Evolutionary conservation across 1,140 invertebrate species (phyloP).

Genomic region (Popillia japonica): DNA sequence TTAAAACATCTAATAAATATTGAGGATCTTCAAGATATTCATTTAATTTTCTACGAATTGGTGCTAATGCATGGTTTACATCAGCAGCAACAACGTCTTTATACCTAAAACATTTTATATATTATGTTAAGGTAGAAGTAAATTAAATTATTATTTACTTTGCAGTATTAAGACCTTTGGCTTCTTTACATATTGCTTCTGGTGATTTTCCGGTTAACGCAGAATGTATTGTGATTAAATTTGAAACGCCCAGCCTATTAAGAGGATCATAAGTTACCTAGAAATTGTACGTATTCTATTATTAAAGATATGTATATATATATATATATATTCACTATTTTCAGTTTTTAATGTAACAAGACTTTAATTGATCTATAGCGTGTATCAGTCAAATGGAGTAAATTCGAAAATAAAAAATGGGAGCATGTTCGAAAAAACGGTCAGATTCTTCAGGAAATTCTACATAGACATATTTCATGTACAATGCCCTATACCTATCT

Average conservation of each 20-base stretch:
- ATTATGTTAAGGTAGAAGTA: not conserved
- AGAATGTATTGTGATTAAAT: slow-evolving; percentile 87
- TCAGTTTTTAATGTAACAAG: too few relatives aligned
- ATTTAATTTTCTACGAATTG: slow-evolving; percentile 73
- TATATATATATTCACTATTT: too few relatives aligned
- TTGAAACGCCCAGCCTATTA: slow-evolving; percentile 84
- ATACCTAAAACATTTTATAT: slow-evolving; percentile 68
- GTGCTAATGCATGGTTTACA: slow-evolving; percentile 74
- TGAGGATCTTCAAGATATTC: slow-evolving; percentile 67
- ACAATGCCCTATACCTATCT: too few relatives aligned
- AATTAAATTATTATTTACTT: slow-evolving; percentile 63
- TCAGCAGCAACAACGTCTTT: slow-evolving; percentile 80
- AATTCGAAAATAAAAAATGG: too few relatives aligned
- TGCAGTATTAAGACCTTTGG: slow-evolving; percentile 74
- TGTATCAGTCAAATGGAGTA: too few relatives aligned
- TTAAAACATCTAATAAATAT: slow-evolving; percentile 75
- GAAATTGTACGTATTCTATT: too few relatives aligned
- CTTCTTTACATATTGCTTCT: slow-evolving; percentile 77
- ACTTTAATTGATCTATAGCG: too few relatives aligned
- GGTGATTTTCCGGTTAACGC: slow-evolving; percentile 73
- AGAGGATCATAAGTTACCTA: slow-evolving; percentile 81
- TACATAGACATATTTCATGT: too few relatives aligned
- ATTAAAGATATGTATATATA: too few relatives aligned
- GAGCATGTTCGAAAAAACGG: too few relatives aligned
- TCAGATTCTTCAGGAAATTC: too few relatives aligned